These are phyloP conservation scores for Serrognathus titanus DNA, from an alignment of 2,888 invertebrate species.

Conservation along the genomic window DNA sequence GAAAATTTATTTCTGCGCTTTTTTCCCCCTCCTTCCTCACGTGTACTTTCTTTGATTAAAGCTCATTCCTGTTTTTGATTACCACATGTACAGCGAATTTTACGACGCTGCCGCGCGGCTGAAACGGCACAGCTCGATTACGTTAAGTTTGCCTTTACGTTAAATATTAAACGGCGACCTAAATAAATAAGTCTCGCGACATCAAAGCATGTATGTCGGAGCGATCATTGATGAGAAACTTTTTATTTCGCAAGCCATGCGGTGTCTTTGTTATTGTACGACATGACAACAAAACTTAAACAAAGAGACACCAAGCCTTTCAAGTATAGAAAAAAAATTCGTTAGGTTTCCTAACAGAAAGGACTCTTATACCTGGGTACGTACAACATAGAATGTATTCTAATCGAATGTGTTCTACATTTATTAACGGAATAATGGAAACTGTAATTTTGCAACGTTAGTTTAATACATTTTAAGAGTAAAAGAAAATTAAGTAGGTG, in stretches of 20 bases:
- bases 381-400: background rate
- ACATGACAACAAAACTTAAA: no score
- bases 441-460: slow-evolving; percentile 19
- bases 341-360: background rate
- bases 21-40: background rate
- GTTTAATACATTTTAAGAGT: slow-evolving; percentile 13
- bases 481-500: slow-evolving; percentile 15
- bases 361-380: background rate
- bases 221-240: no score
- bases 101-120: background rate
- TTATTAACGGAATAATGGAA: slow-evolving; percentile 14
- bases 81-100: background rate
- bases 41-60: slow-evolving; percentile 2
- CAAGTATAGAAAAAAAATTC: no score
- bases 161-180: background rate
- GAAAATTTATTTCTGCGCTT: no score
- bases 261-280: no score
- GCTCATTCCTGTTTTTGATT: background rate
- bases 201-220: no score
- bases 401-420: background rate
- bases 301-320: no score
- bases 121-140: background rate
- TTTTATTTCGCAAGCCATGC: no score
- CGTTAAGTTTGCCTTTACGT: background rate
- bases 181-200: background rate